Evolutionary conservation across 2,113 vertebrate genomes (phyloP), one percentile per base, ranked within the genome.

Genomic region (Silurus asotus): DNA sequence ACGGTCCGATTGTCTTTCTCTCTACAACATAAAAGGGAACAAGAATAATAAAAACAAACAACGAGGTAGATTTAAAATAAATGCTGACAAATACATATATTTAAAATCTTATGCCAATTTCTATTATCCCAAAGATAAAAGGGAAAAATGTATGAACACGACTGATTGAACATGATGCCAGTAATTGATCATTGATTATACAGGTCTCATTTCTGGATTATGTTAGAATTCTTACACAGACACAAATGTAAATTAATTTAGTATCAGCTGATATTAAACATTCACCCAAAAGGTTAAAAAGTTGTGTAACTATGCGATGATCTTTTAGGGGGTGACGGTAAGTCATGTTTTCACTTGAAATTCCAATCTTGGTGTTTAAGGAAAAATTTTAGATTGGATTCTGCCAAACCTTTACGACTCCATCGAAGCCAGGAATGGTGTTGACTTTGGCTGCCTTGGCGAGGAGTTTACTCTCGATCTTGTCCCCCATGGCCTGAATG

Each of bases 401-500:
- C 58, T 65, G 37, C 62, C 64, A 11, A 91, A 99, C 98, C 98
- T 99, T 95, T 70, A 99, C 97, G 70, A 99, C 97, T 56, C 98
- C 98, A 93, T 99, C 98, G 90, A 96, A 99, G 84, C 98, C 98
- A 82, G 98, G 98, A 89, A 99, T 99, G 0, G 96, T 98, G 94
- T 97, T 99, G 94, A 99, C 97, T 86, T 97, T 96, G 48, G 98
- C 97, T 81, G 96, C 92, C 94, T 98, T 99, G 84, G 97, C 98
- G 90, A 99, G 95, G 84, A 98, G 93, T 93, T 99, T 99, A 94
- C 98, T 99, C 95, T 99, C 97, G 88, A 99, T 99, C 94, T 99
- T 99, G 94, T 99, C 98, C 82, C 97, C 98, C 98, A 99, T 99
- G 81, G 97, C 97, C 91, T 98, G 96, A 94, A 99, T 98, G 80